Percentiles rank a stretch among this genome's conserved stretches.
These are phyloP conservation scores for Eptatretus burgeri DNA, from an alignment of 2,113 vertebrate species.

Conservation along the genomic window DNA sequence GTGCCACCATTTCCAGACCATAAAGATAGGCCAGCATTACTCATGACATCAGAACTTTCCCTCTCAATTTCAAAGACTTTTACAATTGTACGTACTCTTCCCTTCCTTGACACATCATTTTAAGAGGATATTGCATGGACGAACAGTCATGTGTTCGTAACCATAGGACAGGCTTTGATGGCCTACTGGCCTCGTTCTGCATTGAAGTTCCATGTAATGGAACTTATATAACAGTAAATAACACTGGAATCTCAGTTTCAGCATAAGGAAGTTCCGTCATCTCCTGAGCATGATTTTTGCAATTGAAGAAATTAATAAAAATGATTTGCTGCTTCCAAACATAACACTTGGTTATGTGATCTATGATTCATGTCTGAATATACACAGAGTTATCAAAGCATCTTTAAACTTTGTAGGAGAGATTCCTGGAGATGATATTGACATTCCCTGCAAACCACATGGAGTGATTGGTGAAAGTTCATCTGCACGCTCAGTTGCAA, in stretches of 20 bases:
- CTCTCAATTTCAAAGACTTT: too few relatives aligned
- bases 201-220: too few relatives aligned
- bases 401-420: constrained; percentile 33
- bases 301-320: constrained; percentile 31
- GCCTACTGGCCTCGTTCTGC: too few relatives aligned
- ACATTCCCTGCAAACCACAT: constrained; percentile 31
- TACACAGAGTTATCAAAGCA: constrained; percentile 37
- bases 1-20: too few relatives aligned
- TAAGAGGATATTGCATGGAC: too few relatives aligned
- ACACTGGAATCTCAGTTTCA: constrained; percentile 22
- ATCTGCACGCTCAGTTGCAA: constrained; percentile 33
- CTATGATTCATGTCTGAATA: constrained; percentile 39
- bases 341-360: constrained; percentile 36
- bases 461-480: constrained; percentile 29
- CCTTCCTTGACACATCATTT: too few relatives aligned
- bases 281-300: constrained; percentile 42
- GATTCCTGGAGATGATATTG: constrained; percentile 36
- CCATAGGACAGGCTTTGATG: too few relatives aligned
- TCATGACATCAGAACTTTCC: too few relatives aligned
- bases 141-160: too few relatives aligned
- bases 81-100: too few relatives aligned
- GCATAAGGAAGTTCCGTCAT: constrained; percentile 36
- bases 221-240: too few relatives aligned
- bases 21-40: too few relatives aligned
- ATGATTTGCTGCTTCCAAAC: constrained; percentile 20